Conservation (phyloP, 2,113 vertebrate genomes). For the Eretmochelys imbricata region DNA sequence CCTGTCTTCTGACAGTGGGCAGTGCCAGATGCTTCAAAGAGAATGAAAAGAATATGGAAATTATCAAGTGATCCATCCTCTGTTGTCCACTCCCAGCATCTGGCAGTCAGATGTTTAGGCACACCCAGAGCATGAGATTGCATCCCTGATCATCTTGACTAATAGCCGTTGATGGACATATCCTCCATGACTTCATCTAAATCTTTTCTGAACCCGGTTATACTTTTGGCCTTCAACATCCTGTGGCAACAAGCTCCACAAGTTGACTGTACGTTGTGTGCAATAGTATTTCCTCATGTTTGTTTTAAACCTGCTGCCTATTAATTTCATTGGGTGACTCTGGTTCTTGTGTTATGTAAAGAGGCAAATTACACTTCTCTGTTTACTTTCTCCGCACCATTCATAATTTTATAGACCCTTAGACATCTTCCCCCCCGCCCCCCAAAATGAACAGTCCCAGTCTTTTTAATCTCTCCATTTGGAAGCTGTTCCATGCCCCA, state of each 20-base stretch:
- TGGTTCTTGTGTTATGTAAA: neutral
- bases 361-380: neutral
- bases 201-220: neutral
- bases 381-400: neutral
- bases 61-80: neutral
- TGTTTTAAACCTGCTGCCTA: neutral
- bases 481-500: neutral
- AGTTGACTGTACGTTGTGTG: neutral
- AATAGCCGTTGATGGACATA: too few relatives aligned
- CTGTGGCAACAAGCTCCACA: neutral
- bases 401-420: neutral
- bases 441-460: neutral
- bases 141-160: too few relatives aligned
- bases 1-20: neutral
- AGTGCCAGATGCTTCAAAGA: neutral
- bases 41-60: neutral
- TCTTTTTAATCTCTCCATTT: neutral
- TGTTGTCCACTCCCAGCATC: neutral
- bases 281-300: neutral
- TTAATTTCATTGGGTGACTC: neutral
- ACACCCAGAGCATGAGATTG: neutral
- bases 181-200: neutral
- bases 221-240: neutral
- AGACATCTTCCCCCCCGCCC: neutral
- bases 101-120: neutral